These are phyloP conservation scores for Rhamphomyia laevipes DNA, from an alignment of 2,888 invertebrate genomes.

Conservation along the genomic window DNA sequence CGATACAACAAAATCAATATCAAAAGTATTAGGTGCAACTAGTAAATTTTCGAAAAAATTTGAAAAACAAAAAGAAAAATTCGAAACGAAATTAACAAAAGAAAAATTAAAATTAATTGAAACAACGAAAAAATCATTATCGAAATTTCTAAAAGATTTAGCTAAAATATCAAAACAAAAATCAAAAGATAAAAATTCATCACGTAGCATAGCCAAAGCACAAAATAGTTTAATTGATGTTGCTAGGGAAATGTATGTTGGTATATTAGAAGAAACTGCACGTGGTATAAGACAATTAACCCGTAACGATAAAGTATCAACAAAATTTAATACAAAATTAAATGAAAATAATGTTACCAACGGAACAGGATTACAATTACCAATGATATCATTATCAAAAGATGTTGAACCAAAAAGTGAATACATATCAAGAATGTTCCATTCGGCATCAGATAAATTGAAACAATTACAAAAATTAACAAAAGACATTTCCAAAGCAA, in stretches of 20 bases:
- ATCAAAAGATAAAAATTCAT: neutral
- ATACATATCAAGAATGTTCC: constrained; percentile 1
- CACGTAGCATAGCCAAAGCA: neutral
- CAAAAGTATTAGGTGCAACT: constrained; percentile 3
- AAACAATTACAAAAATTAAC: constrained; percentile 7
- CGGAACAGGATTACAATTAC: too few species aligned
- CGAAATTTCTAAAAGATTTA: constrained; percentile 6
- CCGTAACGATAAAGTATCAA: too few species aligned
- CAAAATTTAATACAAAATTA: too few species aligned
- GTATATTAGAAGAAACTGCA: constrained; percentile 4
- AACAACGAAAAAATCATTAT: constrained; percentile 4
- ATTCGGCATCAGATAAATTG: constrained; percentile 8
- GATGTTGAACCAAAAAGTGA: too few species aligned
- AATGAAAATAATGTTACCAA: too few species aligned
- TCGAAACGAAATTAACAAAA: neutral
- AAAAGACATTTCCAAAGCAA: constrained; percentile 9
- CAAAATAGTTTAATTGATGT: constrained; percentile 6
- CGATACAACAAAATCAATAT: constrained; percentile 2
- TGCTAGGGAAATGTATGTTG: constrained; percentile 1
- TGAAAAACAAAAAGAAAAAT: constrained; percentile 5
- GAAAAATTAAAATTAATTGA: constrained; percentile 8
- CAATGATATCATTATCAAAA: too few species aligned
- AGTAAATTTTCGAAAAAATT: constrained; percentile 1
- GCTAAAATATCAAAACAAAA: constrained; percentile 2
- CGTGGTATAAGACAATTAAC: neutral